Percentiles rank a stretch among this genome's conserved stretches.
Conservation (phyloP, 2,888 invertebrate species). For the Adela reaumurella region DNA sequence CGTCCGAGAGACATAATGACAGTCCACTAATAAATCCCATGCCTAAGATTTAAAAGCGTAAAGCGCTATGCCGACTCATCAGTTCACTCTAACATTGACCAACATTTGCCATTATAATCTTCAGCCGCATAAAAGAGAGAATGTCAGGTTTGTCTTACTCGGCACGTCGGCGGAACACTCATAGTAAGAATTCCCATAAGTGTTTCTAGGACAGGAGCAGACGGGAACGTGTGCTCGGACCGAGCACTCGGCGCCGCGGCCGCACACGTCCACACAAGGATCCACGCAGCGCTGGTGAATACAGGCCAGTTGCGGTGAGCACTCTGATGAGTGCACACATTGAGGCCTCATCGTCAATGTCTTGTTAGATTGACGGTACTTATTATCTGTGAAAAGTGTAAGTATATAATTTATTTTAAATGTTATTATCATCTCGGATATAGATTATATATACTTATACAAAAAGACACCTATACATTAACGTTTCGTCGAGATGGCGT, state of each 20-base stretch:
- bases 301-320: conserved; percentile 66
- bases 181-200: conserved; percentile 72
- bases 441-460: no score
- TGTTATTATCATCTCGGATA: no score
- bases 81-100: not conserved
- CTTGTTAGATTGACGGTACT: no score
- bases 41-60: conserved; percentile 54
- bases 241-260: conserved; percentile 66
- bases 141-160: conserved; percentile 44
- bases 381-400: not conserved
- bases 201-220: conserved; percentile 64
- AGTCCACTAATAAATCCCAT: conserved; percentile 49
- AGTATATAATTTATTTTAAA: not conserved
- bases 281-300: conserved; percentile 68
- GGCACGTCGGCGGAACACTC: conserved; percentile 55
- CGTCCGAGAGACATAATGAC: not conserved
- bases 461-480: not conserved
- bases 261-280: conserved; percentile 74
- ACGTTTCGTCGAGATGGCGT: conserved; percentile 17
- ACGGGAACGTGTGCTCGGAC: conserved; percentile 68
- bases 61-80: not conserved
- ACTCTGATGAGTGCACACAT: conserved; percentile 68
- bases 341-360: conserved; percentile 45
- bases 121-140: not conserved
- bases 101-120: not conserved